Percentiles rank a stretch among this genome's conserved stretches.
phyloP scores from a whole-genome alignment of 2,797 vertebrate species.

The Pangasius sanitwongsei region DNA sequence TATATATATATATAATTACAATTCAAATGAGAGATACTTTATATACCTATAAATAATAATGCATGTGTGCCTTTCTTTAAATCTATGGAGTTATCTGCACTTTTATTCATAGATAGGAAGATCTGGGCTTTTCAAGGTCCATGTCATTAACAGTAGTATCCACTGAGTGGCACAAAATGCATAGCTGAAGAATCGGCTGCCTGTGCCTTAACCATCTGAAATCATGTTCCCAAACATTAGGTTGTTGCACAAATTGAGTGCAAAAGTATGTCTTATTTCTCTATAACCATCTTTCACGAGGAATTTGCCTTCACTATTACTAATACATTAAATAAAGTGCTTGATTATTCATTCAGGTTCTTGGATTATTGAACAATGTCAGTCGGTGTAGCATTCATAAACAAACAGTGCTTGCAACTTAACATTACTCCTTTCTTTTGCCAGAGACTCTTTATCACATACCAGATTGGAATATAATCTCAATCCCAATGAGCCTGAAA shows the following conservation, averaged over 20 bases:
- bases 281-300: background rate
- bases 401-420: background rate
- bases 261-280: background rate
- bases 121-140: background rate
- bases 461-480: background rate
- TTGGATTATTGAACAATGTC: background rate
- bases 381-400: background rate
- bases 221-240: background rate
- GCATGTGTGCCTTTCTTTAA: background rate
- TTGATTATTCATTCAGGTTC: background rate
- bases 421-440: background rate
- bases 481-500: background rate
- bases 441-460: background rate
- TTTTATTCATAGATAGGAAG: background rate
- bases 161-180: slow-evolving; percentile 55
- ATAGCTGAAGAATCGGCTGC: background rate
- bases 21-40: background rate
- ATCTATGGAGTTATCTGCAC: background rate
- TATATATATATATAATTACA: background rate
- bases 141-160: slow-evolving; percentile 17
- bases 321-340: background rate
- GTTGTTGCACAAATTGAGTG: background rate
- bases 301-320: background rate
- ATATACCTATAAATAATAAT: background rate
- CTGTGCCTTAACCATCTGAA: background rate